phyloP scores from a whole-genome alignment of 2,797 vertebrate genomes.

The Notolabrus celidotus region DNA sequence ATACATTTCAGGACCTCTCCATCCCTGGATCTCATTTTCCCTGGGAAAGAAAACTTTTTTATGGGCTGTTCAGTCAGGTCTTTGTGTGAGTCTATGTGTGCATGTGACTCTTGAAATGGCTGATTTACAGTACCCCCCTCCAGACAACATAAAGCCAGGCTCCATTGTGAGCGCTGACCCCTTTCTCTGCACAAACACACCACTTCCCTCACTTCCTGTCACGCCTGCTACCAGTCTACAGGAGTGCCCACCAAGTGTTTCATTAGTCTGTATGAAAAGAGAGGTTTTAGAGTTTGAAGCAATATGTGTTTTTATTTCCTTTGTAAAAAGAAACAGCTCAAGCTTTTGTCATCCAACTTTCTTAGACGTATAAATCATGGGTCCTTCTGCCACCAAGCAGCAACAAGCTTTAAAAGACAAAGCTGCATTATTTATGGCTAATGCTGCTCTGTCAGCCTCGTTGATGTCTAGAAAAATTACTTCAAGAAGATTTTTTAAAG shows the following conservation, averaged over 20 bases:
- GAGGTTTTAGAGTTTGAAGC: no score
- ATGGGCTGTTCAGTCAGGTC: not conserved
- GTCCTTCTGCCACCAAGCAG: no score
- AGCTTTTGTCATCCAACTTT: no score
- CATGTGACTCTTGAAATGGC: constrained; percentile 21
- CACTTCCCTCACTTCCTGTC: constrained; percentile 69
- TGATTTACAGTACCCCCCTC: constrained; percentile 34
- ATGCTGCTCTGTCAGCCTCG: no score
- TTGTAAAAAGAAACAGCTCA: no score
- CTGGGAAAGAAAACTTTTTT: not conserved
- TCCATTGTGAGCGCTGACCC: constrained; percentile 56
- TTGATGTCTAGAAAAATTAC: no score
- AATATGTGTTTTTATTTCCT: not conserved
- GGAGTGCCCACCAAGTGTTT: not conserved
- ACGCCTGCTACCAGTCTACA: constrained; percentile 32
- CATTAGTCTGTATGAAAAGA: not conserved
- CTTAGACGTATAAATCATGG: no score
- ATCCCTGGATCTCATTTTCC: constrained; percentile 5
- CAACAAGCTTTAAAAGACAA: no score
- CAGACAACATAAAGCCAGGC: constrained; percentile 35
- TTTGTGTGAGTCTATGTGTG: constrained; percentile 11
- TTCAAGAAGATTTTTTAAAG: no score
- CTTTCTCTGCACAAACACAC: constrained; percentile 58
- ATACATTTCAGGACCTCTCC: not conserved
- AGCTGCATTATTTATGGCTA: no score